These are phyloP conservation scores for Marmota monax DNA, from an alignment of 2,113 vertebrate species.

Conservation along the genomic window DNA sequence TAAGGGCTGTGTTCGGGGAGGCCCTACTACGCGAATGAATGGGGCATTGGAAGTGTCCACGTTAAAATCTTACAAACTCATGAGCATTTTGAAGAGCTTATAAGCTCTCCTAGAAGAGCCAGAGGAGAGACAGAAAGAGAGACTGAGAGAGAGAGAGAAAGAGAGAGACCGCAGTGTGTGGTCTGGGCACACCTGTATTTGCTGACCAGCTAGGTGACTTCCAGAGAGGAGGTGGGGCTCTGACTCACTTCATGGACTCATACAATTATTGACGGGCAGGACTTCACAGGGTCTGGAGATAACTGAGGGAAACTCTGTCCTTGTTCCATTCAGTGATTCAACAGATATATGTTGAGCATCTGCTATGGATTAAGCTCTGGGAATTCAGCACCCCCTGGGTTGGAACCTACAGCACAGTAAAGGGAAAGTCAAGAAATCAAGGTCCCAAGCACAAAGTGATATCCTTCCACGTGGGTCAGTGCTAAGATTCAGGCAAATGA, in stretches of 20 bases:
- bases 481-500: not conserved
- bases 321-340: not conserved
- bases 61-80: not conserved
- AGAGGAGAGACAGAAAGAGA: not conserved
- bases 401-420: not conserved
- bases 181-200: not conserved
- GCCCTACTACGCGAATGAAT: not conserved
- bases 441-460: not conserved
- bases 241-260: not conserved
- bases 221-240: not conserved
- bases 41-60: not conserved
- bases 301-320: not conserved
- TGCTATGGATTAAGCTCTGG: not conserved
- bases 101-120: not conserved
- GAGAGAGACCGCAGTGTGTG: not conserved
- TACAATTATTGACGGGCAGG: not conserved
- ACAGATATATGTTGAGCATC: not conserved
- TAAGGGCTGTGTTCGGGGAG: not conserved
- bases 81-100: not conserved
- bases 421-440: not conserved
- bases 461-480: not conserved
- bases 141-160: not conserved
- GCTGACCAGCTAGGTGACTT: not conserved
- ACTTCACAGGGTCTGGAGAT: not conserved
- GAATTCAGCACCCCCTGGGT: not conserved